Evolutionary conservation across 2,113 vertebrate genomes (phyloP).

Genomic region (Spilogale gracilis): DNA sequence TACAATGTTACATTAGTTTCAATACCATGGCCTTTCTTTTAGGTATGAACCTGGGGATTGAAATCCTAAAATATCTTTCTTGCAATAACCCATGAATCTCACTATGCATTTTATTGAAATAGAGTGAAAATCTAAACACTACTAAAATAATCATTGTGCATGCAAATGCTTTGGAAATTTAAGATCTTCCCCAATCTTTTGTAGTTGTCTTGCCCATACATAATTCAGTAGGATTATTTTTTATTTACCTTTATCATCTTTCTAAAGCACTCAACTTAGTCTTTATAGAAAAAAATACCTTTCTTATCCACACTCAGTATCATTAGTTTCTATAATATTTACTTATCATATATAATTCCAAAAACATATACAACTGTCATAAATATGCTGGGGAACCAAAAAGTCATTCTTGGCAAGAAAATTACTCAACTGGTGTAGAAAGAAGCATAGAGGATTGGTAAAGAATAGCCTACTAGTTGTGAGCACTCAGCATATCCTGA

Average conservation of each 20-base stretch:
- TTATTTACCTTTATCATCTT: background rate
- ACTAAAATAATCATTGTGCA: background rate
- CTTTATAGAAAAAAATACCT: background rate
- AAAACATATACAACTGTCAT: background rate
- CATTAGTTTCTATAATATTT: background rate
- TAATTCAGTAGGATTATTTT: background rate
- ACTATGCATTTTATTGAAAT: background rate
- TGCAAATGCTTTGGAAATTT: background rate
- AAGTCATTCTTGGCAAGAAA: constrained; percentile 13
- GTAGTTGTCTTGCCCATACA: background rate
- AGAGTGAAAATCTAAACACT: constrained; percentile 21
- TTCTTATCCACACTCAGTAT: background rate
- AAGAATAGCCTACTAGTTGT: background rate
- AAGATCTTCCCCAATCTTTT: background rate
- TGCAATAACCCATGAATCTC: background rate
- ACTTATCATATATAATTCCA: background rate
- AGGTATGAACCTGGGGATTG: background rate
- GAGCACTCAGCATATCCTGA: background rate
- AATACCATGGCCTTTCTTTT: background rate
- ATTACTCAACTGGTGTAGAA: background rate
- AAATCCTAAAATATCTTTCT: background rate
- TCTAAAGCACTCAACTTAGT: background rate
- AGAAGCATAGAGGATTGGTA: background rate
- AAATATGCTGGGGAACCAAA: background rate
- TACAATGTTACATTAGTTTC: background rate